Evolutionary conservation across 2,113 vertebrate genomes (phyloP), one percentile per base, ranked within the genome.

Genomic region (Amblyopsis rosae): DNA sequence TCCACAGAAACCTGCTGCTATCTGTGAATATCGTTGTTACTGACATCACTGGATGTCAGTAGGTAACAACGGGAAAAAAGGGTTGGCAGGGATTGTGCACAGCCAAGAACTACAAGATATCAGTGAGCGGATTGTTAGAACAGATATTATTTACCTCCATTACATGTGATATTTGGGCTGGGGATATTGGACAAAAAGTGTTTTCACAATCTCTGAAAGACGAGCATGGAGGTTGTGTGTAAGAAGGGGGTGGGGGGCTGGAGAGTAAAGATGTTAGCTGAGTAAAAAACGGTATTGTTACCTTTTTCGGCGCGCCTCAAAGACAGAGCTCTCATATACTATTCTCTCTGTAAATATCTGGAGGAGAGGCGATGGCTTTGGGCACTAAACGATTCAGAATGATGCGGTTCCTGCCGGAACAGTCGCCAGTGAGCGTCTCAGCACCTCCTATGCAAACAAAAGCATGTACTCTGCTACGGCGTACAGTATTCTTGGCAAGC

Each of bases 141-240:
- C 35, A 41, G 69, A 73, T 77, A 86, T 76, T 16, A 87, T 86
- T 75, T 82, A 70, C 60, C 65, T 47, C 48, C 53, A 77, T 82
- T 64, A 77, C 57, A 69, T 61, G 69, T 75, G 69, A 73, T 59
- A 66, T 51, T 82, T 64, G 62, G 72, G 10, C 35, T 60, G 12
- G 62, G 82, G 76, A 82, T 75, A 70, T 65, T 45, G 60, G 15
- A 53, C 13, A 75, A 70, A 75, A 82, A 80, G 68, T 80, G 65
- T 75, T 53, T 83, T 70, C 58, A 83, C 41, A 70, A 72, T 33
- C 48, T 72, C 68, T 3, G 33, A 48, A 12, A 56, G 56, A 69
- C 33, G 83, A 69, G 69, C 50, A 10, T n/a, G 17, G 48, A 49
- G 12, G 2, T 12, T 8, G 53, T n/a, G 53, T 16, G 12, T 2